Conservation (phyloP, 2,888 invertebrate genomes). For the Patella depressa region DNA sequence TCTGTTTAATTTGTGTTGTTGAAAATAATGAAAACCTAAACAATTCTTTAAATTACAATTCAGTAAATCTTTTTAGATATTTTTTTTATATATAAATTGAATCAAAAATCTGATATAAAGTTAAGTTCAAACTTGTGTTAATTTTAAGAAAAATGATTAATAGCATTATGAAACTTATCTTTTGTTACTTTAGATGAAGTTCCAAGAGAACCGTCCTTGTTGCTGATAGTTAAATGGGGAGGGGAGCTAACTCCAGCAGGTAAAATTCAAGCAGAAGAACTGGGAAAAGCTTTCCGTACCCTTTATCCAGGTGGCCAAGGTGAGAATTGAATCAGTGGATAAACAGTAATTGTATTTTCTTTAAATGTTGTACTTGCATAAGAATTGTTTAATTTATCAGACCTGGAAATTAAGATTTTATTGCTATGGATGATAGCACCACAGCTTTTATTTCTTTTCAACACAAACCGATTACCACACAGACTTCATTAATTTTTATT, state of each 20-base stretch:
- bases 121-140: too few relatives aligned
- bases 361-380: not conserved
- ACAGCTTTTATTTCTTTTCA: too few relatives aligned
- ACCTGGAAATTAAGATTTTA: not conserved
- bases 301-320: constrained; percentile 98
- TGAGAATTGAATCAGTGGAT: constrained; percentile 40
- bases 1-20: not conserved
- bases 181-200: constrained; percentile 76
- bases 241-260: constrained; percentile 99
- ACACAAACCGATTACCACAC: too few relatives aligned
- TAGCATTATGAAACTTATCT: too few relatives aligned
- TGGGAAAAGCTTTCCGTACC: constrained; percentile 98
- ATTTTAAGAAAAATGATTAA: too few relatives aligned
- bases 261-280: constrained; percentile 95
- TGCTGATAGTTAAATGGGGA: constrained; percentile 99
- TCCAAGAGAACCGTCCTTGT: constrained; percentile 91
- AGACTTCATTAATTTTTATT: too few relatives aligned
- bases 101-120: too few relatives aligned
- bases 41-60: not conserved
- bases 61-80: not conserved
- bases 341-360: not conserved
- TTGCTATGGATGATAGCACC: not conserved
- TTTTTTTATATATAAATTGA: too few relatives aligned
- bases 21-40: too few relatives aligned
- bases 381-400: not conserved